These are phyloP conservation scores for Proterorhinus semilunaris DNA, from an alignment of 2,113 vertebrate genomes.

Conservation along the genomic window DNA sequence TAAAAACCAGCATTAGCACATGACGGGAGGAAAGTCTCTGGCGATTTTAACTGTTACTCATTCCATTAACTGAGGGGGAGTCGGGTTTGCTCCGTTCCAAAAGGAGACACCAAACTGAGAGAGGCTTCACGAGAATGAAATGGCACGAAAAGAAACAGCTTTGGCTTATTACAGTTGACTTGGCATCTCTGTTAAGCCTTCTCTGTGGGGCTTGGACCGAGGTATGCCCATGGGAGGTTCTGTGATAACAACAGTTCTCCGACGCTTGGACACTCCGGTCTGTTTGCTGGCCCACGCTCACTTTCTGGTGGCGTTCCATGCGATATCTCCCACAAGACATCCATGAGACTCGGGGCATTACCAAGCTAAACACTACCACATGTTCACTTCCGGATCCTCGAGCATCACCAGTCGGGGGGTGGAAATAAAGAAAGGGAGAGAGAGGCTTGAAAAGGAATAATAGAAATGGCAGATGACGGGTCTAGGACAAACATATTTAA, in stretches of 20 bases:
- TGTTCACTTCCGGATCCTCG: constrained; percentile 74
- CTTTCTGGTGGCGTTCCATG: constrained; percentile 68
- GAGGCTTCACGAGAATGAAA: constrained; percentile 42
- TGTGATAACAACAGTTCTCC: constrained; percentile 69
- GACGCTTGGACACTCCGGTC: constrained; percentile 66
- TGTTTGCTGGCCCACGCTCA: constrained; percentile 72
- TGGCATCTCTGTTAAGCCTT: constrained; percentile 54
- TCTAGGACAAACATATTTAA: constrained; percentile 69
- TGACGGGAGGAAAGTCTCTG: constrained; percentile 42
- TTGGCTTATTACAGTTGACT: constrained; percentile 63
- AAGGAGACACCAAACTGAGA: constrained; percentile 53
- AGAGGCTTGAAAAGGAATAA: constrained; percentile 54
- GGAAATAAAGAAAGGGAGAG: constrained; percentile 27
- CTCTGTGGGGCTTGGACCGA: constrained; percentile 74
- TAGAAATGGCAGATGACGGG: constrained; percentile 65
- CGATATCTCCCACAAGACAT: constrained; percentile 71
- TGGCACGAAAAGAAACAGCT: constrained; percentile 46
- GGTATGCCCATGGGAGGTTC: constrained; percentile 64
- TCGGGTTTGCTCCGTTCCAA: constrained; percentile 31
- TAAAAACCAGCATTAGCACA: constrained; percentile 52
- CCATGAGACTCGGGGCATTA: constrained; percentile 71
- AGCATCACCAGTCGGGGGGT: constrained; percentile 33
- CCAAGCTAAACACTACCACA: constrained; percentile 79
- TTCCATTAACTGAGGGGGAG: constrained; percentile 55
- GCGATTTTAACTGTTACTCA: constrained; percentile 48